Conservation (phyloP, 2,113 vertebrate genomes). For the Hemichromis elongatus region DNA sequence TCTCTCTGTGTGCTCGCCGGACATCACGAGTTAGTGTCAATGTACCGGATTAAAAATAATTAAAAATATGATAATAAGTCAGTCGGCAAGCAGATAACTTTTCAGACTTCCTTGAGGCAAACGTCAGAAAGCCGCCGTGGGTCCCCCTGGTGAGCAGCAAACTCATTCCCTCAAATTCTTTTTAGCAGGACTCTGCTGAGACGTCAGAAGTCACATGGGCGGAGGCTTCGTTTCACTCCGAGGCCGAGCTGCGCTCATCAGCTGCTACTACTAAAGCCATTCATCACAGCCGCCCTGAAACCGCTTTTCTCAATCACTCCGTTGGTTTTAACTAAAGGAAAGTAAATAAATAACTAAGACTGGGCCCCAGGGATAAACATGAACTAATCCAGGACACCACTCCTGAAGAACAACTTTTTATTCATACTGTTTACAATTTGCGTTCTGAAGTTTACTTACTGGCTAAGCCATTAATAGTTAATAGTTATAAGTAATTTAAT, state of each 20-base stretch:
- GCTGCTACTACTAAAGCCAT: neutral
- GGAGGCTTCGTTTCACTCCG: neutral
- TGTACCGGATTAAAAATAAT: neutral
- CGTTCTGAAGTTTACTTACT: neutral
- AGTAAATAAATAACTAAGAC: neutral
- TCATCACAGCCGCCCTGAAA: neutral
- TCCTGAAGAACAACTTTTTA: neutral
- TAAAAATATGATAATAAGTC: neutral
- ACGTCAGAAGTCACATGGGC: slow-evolving; percentile 73
- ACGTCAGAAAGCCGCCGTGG: slow-evolving; percentile 47
- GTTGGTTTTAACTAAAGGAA: neutral
- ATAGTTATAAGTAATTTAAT: neutral
- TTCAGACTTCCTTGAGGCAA: slow-evolving; percentile 54
- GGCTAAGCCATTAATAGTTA: neutral
- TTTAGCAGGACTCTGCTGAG: slow-evolving; percentile 29
- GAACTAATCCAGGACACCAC: neutral
- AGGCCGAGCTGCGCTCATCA: neutral
- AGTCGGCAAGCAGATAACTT: neutral
- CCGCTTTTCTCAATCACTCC: neutral
- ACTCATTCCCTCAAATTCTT: slow-evolving; percentile 41
- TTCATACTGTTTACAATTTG: neutral
- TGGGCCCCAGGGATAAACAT: neutral
- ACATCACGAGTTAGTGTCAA: slow-evolving; percentile 35
- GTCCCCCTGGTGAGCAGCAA: slow-evolving; percentile 38
- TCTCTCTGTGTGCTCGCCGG: slow-evolving; percentile 35